These are phyloP conservation scores for Calliphora vomitoria DNA, from an alignment of 2,888 invertebrate genomes.

Conservation along the genomic window DNA sequence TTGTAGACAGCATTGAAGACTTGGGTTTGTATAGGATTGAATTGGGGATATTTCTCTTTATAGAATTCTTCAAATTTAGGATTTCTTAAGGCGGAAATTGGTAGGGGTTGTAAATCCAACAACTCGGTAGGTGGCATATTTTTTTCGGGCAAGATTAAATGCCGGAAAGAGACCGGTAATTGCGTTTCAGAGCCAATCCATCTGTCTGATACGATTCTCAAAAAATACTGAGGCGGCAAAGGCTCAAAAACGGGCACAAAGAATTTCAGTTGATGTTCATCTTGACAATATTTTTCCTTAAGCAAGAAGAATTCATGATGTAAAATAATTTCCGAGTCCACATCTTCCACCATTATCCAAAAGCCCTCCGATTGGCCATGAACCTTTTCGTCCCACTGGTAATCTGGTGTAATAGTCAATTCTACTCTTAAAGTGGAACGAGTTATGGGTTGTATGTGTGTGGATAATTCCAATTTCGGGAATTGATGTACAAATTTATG, in stretches of 20 bases:
- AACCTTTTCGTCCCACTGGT: conserved; percentile 99
- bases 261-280: conserved; percentile 98
- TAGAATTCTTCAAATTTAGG: conserved; percentile 94
- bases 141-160: conserved; percentile 98
- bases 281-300: conserved; percentile 96
- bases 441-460: conserved; percentile 99
- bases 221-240: conserved; percentile 98
- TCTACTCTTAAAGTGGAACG: conserved; percentile 96
- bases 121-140: conserved; percentile 99
- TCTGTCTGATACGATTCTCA: conserved; percentile 94
- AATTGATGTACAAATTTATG: conserved; percentile 95
- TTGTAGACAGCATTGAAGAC: conserved; percentile 99
- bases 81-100: conserved; percentile 96
- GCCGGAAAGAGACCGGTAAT: conserved; percentile 98
- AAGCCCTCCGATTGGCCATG: conserved; percentile 93
- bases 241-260: conserved; percentile 99
- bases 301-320: conserved; percentile 98
- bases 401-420: conserved; percentile 98
- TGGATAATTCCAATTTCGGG: conserved; percentile 97
- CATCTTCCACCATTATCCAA: conserved; percentile 95
- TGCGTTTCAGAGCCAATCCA: conserved; percentile 98
- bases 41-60: conserved; percentile 93
- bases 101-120: conserved; percentile 97
- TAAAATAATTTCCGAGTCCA: conserved; percentile 94
- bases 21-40: conserved; percentile 99